Evolutionary conservation across 2,113 vertebrate genomes (phyloP).

Genomic region (Anolis carolinensis): DNA sequence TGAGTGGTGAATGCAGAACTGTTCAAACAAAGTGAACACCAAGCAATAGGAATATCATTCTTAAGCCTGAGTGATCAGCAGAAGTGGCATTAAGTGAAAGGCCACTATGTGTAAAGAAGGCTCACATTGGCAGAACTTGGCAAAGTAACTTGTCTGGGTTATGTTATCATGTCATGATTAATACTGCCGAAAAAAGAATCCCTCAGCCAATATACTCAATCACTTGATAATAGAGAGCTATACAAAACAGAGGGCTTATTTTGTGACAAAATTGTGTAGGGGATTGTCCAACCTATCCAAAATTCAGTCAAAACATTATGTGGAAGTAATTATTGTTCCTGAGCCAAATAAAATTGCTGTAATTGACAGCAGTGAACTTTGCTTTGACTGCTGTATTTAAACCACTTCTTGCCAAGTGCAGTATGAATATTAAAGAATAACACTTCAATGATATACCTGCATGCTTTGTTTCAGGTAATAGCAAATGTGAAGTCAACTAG

Average conservation of each 20-base stretch:
- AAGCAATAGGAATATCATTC: neutral
- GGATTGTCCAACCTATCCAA: neutral
- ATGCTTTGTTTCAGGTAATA: conserved; percentile 64
- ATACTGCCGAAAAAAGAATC: too few species aligned
- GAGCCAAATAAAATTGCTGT: rapidly evolving
- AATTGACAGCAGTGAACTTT: conserved; percentile 15
- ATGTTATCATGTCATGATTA: too few species aligned
- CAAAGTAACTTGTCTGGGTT: too few species aligned
- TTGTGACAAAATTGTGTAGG: neutral
- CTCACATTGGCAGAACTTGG: neutral
- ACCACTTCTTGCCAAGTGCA: conserved; percentile 11
- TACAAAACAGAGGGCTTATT: neutral
- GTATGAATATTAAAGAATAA: conserved; percentile 22
- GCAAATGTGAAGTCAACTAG: conserved; percentile 48
- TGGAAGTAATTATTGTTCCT: neutral
- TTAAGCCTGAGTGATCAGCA: neutral
- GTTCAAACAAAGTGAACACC: neutral
- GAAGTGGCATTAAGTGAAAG: neutral
- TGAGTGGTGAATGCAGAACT: too few species aligned
- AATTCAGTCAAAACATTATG: neutral
- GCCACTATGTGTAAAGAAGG: neutral
- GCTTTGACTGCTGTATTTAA: conserved; percentile 14
- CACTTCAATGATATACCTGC: conserved; percentile 43
- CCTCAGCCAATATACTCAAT: neutral
- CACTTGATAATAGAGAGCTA: neutral